These are phyloP conservation scores for Epinephelus awoara DNA, from an alignment of 2,797 vertebrate genomes.

Conservation along the genomic window DNA sequence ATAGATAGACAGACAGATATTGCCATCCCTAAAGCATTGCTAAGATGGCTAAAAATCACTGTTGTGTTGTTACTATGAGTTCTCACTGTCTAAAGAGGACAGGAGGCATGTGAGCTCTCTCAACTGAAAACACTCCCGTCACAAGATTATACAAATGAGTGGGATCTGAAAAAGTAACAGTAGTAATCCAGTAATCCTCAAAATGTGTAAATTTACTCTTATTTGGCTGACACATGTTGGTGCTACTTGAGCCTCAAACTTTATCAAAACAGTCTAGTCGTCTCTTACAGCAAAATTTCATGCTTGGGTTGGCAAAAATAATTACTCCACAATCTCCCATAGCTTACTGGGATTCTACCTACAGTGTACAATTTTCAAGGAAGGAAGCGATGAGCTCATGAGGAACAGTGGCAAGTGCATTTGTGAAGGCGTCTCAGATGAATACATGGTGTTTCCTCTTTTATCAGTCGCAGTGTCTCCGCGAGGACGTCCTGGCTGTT, in stretches of 20 bases:
- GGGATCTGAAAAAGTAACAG: conserved; percentile 35
- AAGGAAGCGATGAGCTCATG: conserved; percentile 36
- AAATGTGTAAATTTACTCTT: conserved; percentile 35
- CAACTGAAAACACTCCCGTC: conserved; percentile 13
- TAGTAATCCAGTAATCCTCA: conserved; percentile 41
- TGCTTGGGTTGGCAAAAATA: conserved; percentile 54
- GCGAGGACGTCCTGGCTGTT: conserved; percentile 74
- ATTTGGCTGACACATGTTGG: conserved; percentile 34
- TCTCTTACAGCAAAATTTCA: conserved; percentile 31
- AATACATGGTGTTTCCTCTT: conserved; percentile 53
- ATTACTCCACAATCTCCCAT: conserved; percentile 42
- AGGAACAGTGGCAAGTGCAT: conserved; percentile 25
- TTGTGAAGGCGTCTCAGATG: conserved; percentile 45
- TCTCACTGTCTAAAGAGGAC: background rate
- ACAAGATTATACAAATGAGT: conserved; percentile 47
- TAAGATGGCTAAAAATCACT: background rate
- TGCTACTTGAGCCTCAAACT: conserved; percentile 29
- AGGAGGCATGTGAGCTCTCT: background rate
- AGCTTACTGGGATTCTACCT: conserved; percentile 27
- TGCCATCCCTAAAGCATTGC: background rate
- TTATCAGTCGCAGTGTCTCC: conserved; percentile 70
- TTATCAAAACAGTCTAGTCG: conserved; percentile 20
- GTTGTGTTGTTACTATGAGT: background rate
- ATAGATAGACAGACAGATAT: background rate
- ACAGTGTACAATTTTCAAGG: conserved; percentile 37